phyloP scores from a whole-genome alignment of 2,888 invertebrate genomes.

The Eupsilia transversa region DNA sequence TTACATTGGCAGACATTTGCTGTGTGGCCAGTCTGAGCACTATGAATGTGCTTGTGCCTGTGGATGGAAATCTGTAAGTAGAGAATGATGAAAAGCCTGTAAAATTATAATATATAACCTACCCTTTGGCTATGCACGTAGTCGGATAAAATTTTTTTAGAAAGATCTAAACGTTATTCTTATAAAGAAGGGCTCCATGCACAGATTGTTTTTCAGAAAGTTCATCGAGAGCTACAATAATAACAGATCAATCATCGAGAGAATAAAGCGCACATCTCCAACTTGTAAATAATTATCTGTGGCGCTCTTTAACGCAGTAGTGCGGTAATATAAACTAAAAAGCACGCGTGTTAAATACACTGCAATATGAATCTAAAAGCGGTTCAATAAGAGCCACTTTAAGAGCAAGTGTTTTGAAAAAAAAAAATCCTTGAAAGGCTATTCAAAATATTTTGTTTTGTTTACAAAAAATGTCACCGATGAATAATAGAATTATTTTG shows the following conservation, averaged over 20 bases:
- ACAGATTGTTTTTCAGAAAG: not conserved
- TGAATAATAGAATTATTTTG: not conserved
- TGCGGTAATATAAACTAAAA: too few relatives aligned
- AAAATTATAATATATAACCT: too few relatives aligned
- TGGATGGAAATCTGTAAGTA: slow-evolving; percentile 77
- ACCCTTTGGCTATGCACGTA: not conserved
- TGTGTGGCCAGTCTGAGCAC: slow-evolving; percentile 89
- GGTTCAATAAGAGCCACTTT: too few relatives aligned
- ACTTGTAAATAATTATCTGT: too few relatives aligned
- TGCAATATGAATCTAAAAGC: too few relatives aligned
- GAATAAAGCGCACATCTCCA: too few relatives aligned
- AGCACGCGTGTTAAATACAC: too few relatives aligned
- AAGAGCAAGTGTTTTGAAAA: too few relatives aligned
- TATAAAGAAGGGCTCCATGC: not conserved
- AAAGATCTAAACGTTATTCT: not conserved
- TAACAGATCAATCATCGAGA: too few relatives aligned
- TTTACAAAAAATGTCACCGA: not conserved
- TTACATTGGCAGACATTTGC: slow-evolving; percentile 92
- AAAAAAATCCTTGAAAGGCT: too few relatives aligned
- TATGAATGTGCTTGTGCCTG: slow-evolving; percentile 76
- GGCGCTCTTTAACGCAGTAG: too few relatives aligned
- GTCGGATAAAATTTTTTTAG: not conserved
- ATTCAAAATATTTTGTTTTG: too few relatives aligned
- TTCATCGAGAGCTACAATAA: not conserved
- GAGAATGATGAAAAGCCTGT: not conserved